Percentiles rank a stretch among this genome's conserved stretches.
Conservation (phyloP, 2,797 vertebrate genomes). For the Toxotes lorentzi region DNA sequence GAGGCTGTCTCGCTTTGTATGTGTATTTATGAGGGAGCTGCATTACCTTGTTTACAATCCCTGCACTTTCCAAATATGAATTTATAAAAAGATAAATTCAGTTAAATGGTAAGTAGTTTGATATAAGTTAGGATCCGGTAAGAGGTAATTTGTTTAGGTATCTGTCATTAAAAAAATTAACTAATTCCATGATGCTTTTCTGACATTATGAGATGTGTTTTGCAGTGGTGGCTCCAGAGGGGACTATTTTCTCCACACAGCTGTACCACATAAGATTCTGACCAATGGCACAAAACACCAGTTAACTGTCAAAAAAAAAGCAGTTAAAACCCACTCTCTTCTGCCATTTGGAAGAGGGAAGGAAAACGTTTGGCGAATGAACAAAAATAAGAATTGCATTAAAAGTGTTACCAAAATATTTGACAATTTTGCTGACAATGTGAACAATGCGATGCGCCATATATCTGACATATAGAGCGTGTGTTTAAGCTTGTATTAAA, state of each 20-base stretch:
- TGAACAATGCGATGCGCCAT: no score
- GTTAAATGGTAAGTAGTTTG: not conserved
- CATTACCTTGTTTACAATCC: no score
- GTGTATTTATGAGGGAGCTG: no score
- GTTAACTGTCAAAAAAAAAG: no score
- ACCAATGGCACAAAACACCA: not conserved
- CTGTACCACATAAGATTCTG: not conserved
- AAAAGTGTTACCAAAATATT: no score
- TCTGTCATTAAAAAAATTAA: not conserved
- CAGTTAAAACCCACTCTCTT: no score
- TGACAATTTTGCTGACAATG: no score
- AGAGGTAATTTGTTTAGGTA: not conserved
- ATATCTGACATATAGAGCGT: no score
- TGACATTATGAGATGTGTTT: no score
- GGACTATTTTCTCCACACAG: not conserved
- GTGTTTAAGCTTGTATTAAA: no score
- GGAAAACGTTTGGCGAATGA: no score
- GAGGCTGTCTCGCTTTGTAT: no score
- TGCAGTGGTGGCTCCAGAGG: not conserved
- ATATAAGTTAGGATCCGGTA: not conserved
- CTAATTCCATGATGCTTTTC: not conserved
- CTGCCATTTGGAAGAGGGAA: not conserved
- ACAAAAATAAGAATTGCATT: not conserved
- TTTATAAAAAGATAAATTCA: not conserved
- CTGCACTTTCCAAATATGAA: not conserved